Evolutionary conservation across 2,888 invertebrate species (phyloP).

Genomic region (Drosophila mettleri): DNA sequence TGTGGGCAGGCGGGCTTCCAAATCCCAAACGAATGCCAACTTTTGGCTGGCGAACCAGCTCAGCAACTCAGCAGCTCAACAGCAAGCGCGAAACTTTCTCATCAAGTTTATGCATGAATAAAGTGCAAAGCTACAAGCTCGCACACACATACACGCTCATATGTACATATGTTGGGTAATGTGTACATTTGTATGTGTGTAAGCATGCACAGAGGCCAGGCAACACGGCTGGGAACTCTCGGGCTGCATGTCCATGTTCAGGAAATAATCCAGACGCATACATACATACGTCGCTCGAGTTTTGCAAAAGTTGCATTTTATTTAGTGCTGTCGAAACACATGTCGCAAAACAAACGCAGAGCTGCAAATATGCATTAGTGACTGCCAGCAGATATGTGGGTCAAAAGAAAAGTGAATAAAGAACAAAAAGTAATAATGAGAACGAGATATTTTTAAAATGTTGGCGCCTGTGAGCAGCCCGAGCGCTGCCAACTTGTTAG

Average conservation of each 20-base stretch:
- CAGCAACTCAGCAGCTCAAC: constrained; percentile 38
- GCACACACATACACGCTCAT: constrained; percentile 1
- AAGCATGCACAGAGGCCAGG: not conserved
- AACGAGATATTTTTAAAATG: not conserved
- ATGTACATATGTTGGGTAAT: constrained; percentile 10
- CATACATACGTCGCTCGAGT: constrained; percentile 51
- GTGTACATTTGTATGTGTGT: not conserved
- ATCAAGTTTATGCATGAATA: constrained; percentile 63
- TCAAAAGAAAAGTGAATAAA: not conserved
- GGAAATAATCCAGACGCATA: constrained; percentile 65
- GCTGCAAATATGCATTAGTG: constrained; percentile 57
- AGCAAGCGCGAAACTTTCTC: constrained; percentile 58
- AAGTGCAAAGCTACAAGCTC: constrained; percentile 57
- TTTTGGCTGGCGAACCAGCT: constrained; percentile 38
- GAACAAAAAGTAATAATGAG: not conserved
- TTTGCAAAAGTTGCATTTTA: constrained; percentile 67
- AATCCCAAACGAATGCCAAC: constrained; percentile 52
- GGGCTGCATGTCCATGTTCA: constrained; percentile 31
- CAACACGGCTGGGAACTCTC: not conserved
- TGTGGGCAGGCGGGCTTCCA: constrained; percentile 10
- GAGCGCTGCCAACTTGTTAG: constrained; percentile 28
- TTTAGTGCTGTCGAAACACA: constrained; percentile 49
- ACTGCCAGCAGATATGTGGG: constrained; percentile 18
- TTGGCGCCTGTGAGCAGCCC: not conserved
- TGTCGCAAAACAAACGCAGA: constrained; percentile 44